These are phyloP conservation scores for Ophion costatus DNA, from an alignment of 2,888 invertebrate genomes.

Conservation along the genomic window DNA sequence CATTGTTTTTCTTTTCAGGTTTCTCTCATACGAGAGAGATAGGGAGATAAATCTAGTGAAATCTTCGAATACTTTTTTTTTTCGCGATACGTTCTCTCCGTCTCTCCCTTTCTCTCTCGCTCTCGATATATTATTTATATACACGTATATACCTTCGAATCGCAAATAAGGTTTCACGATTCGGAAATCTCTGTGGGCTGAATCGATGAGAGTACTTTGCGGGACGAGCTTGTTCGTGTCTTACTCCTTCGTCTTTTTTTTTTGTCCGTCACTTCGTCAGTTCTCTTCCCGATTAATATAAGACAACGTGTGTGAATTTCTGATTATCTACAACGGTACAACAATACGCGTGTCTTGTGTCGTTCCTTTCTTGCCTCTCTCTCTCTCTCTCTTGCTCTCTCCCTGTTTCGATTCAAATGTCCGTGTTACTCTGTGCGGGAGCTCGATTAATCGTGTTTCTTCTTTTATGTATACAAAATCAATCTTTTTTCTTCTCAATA, in stretches of 20 bases:
- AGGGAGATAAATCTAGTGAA: slow-evolving; percentile 19
- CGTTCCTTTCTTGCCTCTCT: slow-evolving; percentile 46
- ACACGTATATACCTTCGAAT: slow-evolving; percentile 25
- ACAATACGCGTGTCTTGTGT: slow-evolving; percentile 59
- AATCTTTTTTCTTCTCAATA: slow-evolving; percentile 18
- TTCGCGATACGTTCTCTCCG: slow-evolving; percentile 2
- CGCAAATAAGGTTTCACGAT: slow-evolving; percentile 54
- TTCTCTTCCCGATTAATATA: slow-evolving; percentile 61
- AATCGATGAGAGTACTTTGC: slow-evolving; percentile 56
- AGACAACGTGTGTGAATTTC: slow-evolving; percentile 69
- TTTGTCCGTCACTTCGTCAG: slow-evolving; percentile 28
- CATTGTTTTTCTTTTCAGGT: slow-evolving; percentile 27
- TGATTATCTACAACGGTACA: slow-evolving; percentile 67
- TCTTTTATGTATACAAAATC: slow-evolving; percentile 35
- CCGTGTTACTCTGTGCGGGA: slow-evolving; percentile 44
- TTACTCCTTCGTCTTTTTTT: slow-evolving; percentile 46
- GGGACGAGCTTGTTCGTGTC: slow-evolving; percentile 59
- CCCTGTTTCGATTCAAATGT: slow-evolving; percentile 40
- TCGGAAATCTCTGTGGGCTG: slow-evolving; percentile 50
- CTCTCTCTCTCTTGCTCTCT: slow-evolving; percentile 23
- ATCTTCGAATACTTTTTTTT: slow-evolving; percentile 22
- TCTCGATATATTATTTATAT: slow-evolving; percentile 30
- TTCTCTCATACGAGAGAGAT: slow-evolving; percentile 25
- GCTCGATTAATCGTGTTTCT: slow-evolving; percentile 54
- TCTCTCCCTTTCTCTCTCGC: slow-evolving; percentile 21